Evolutionary conservation across 1,140 invertebrate genomes (phyloP), one percentile per base, ranked within the genome.

Genomic region (Zaprionus kolodkinae): DNA sequence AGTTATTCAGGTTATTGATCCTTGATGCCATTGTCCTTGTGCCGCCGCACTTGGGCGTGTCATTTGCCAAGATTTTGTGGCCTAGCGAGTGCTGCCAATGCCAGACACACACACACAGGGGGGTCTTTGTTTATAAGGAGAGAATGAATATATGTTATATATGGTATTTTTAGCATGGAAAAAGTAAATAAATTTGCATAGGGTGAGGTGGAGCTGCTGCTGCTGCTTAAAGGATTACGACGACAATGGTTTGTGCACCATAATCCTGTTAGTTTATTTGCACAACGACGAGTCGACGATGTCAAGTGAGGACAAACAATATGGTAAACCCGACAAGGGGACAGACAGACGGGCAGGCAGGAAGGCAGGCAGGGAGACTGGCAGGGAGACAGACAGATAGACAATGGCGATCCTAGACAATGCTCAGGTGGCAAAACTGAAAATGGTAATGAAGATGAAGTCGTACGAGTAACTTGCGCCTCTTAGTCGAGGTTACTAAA

Each of bases 241-340:
- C 40, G 52, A 40, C 81, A 74, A 71, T 85, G 76, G 81, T 3
- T 52, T 65, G 21, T 59, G 56, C 71, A 81, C 69, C 75, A 79
- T 86, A 86, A 86, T 86, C 83, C 83, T 88, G 83, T 86, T 88
- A 88, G 83, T 88, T 85, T 84, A 85, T 84, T 83, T 83, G 60
- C 81, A 38, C 61, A 64, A 38, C 74, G 21, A 38, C 74, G 21
- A 21, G 21, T 27, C 11, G 36, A 11, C 27, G 61, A 83, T 83
- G 84, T 86, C 83, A 86, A 86, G 83, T 86, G 79, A 70, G 54
- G 21, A 43, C 78, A 62, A 55, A 59, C 72, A 71, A 33, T 69
- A 66, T 76, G 76, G 70, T 52, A 57, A 70, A 25, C 68, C 27
- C 57, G 50, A 72, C 38, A 45, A n/a, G 21, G 10, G 12, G 33